Base-by-base conservation (phyloP, 1,140 invertebrate genomes). In the Sycobia sp. region DNA sequence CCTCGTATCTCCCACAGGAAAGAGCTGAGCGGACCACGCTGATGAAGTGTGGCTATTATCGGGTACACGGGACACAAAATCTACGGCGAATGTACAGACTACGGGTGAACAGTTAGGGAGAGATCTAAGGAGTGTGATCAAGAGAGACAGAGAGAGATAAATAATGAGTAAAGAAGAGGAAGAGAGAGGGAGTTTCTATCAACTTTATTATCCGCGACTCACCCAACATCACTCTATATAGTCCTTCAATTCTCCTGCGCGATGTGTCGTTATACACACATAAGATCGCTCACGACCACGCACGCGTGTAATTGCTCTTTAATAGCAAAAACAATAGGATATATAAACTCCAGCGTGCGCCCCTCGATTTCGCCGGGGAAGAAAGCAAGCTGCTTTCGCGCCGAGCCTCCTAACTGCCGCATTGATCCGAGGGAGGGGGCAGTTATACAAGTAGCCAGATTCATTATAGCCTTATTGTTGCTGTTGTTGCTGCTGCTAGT, bases 21-120 rank as follows among this genome's bases (percentile, higher is more conserved):
- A 69, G 68, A 62, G 53, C 39, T 16, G 56, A 59, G 39, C 23
- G 46, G 50, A 27, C 32, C 58, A 62, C 71, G 71, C 73, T 81
- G 78, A 81, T 81, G 76, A 81, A 79, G 78, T 81, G 75, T 69
- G 57, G 67, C 73, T 74, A 79, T 80, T 79, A 81, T 80, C 76
- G 73, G 76, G 47, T 72, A 53, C 62, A 72, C 73, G 73, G 74
- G 76, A 79, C 60, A 62, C 78, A 76, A 77, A 78, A 77, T 73
- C 73, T 70, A 32, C 29, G 47, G 27, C 57, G 34, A 49, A 32
- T 27, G 38, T n/a, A n/a, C n/a, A n/a, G n/a, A n/a, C n/a, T n/a
- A n/a, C n/a, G n/a, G n/a, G n/a, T n/a, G n/a, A n/a, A n/a, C n/a
- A n/a, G n/a, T n/a, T n/a, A n/a, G n/a, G n/a, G n/a, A n/a, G n/a